These are phyloP conservation scores for Spermophilus dauricus DNA, from an alignment of 2,113 vertebrate genomes.

Conservation along the genomic window DNA sequence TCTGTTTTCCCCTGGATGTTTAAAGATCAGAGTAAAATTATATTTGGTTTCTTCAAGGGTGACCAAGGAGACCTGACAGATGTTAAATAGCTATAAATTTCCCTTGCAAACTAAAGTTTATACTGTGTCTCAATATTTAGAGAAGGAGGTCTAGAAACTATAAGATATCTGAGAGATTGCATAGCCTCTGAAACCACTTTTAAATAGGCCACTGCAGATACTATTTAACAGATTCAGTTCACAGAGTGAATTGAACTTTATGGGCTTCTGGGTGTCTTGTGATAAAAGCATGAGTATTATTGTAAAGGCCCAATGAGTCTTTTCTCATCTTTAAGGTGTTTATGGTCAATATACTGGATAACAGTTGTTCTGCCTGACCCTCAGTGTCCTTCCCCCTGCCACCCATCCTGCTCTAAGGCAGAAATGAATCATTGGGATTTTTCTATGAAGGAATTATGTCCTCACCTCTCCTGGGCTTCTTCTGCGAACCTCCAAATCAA, in stretches of 20 bases:
- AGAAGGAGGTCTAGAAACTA: not conserved
- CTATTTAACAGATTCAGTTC: not conserved
- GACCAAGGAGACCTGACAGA: not conserved
- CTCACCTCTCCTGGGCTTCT: not conserved
- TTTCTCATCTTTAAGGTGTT: not conserved
- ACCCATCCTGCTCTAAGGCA: not conserved
- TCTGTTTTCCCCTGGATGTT: not conserved
- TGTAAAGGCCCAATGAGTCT: not conserved
- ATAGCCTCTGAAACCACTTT: not conserved
- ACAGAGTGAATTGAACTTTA: not conserved
- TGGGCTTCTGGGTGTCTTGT: not conserved
- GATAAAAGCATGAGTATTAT: not conserved
- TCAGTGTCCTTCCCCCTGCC: fast-evolving
- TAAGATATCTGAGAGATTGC: not conserved
- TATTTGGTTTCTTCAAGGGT: not conserved
- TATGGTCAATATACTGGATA: not conserved
- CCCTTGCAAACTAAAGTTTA: not conserved
- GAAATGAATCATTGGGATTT: not conserved
- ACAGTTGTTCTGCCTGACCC: not conserved
- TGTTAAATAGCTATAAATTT: constrained; percentile 11
- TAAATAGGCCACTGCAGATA: not conserved
- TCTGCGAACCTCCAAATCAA: not conserved
- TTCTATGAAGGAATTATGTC: not conserved
- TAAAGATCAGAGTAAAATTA: not conserved
- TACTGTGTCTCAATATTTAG: not conserved